Base-by-base conservation (phyloP, 2,888 invertebrate species). In the Drosophila quinaria region DNA sequence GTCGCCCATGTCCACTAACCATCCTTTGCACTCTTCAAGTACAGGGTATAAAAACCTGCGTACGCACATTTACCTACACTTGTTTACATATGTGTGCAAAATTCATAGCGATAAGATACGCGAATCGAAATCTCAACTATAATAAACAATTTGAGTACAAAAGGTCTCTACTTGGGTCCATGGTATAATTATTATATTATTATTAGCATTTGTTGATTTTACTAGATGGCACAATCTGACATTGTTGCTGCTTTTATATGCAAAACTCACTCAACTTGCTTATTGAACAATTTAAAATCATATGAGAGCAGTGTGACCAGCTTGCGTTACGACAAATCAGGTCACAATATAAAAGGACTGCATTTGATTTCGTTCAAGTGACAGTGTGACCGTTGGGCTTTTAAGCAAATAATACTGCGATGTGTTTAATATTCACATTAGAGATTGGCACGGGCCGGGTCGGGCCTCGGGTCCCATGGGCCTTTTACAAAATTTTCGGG, bases 91-190 rank as follows among this genome's bases (percentile, higher is more conserved):
- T 33, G 10, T 47, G 15, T n/a, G 11, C 11, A 10, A n/a, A 35
- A 52, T 25, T 46, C 17, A 29, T 39, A 29, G 37, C 1, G 55
- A 62, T 62, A 52, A 62, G 61, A 62, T 54, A 25, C 6, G 22
- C 15, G 11, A 6, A n/a, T 13, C 33, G 19, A 13, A 50, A 50
- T 50, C 49, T 33, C 49, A 31, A 11, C 13, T 22, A 19, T 8
- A 35, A 50, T 50, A 50, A 35, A 13, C 19, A 17, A 13, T 35
- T 19, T 0, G 22, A 33, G 19, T 51, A 15, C 50, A 33, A 19
- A 19, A 44, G 19, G 54, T 13, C 41, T 33, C 13, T n/a, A 22
- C 33, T 41, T 41, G 9, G 44, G 55, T 56, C 44, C 55, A 56
- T 15, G 44, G 55, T 44, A 2, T 55, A 44, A 56, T 44, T 35